phyloP scores from a whole-genome alignment of 2,113 vertebrate genomes.

The Nestor notabilis region DNA sequence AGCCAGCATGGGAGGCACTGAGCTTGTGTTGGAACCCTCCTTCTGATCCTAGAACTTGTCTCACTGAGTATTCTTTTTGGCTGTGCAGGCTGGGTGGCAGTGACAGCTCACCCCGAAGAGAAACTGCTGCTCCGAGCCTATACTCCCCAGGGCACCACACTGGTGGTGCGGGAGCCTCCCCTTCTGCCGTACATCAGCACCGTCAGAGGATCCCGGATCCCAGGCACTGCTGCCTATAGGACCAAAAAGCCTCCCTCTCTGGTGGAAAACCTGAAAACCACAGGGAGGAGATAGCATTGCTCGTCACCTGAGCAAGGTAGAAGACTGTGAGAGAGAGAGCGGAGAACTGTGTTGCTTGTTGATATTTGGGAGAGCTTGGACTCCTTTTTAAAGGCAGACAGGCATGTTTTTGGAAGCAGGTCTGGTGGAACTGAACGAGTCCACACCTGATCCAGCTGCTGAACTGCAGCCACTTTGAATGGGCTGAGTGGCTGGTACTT shows the following conservation, averaged over 20 bases:
- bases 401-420: neutral
- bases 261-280: slow-evolving; percentile 62
- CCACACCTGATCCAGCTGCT: neutral
- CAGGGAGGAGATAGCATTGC: neutral
- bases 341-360: neutral
- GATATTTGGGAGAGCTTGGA: neutral
- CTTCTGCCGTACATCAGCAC: slow-evolving; percentile 82
- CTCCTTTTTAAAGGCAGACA: neutral
- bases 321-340: neutral
- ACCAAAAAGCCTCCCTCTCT: slow-evolving; percentile 69
- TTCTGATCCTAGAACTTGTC: neutral
- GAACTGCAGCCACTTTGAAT: neutral
- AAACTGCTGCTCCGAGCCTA: slow-evolving; percentile 79
- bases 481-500: neutral
- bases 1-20: neutral
- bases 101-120: slow-evolving; percentile 77
- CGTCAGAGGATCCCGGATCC: slow-evolving; percentile 83
- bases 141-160: slow-evolving; percentile 65
- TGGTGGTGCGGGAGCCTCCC: slow-evolving; percentile 79
- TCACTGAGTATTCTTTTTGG: neutral
- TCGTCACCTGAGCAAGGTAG: neutral
- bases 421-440: neutral
- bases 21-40: neutral
- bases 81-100: slow-evolving; percentile 88
- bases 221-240: slow-evolving; percentile 79